Conservation (phyloP, 2,797 vertebrate species). For the Danio kyathit region DNA sequence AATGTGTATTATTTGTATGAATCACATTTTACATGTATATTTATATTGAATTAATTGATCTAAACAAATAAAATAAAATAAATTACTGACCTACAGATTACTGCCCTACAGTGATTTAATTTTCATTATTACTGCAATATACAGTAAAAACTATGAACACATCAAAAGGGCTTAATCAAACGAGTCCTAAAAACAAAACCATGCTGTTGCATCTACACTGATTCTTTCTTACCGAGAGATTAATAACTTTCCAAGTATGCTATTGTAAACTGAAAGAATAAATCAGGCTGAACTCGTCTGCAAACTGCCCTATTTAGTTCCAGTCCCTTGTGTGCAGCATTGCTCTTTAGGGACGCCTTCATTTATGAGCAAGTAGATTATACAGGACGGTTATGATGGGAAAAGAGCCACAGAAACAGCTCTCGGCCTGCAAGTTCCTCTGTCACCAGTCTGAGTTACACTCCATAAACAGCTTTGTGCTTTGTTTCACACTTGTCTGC, state of each 20-base stretch:
- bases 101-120: background rate
- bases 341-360: slow-evolving; percentile 20
- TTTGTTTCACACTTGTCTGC: slow-evolving; percentile 29
- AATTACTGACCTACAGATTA: background rate
- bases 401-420: slow-evolving; percentile 10
- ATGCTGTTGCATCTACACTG: slow-evolving; percentile 31
- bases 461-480: slow-evolving; percentile 37
- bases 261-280: slow-evolving; percentile 57
- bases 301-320: slow-evolving; percentile 61
- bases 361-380: slow-evolving; percentile 48
- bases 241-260: slow-evolving; percentile 50
- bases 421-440: slow-evolving; percentile 11
- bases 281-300: slow-evolving; percentile 57
- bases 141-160: background rate
- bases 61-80: background rate
- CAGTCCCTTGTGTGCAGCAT: slow-evolving; percentile 47
- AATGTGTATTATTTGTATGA: background rate
- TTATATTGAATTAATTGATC: background rate
- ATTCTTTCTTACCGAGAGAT: slow-evolving; percentile 47
- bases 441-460: slow-evolving; percentile 44
- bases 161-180: background rate
- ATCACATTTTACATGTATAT: background rate
- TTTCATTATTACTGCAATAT: background rate
- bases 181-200: slow-evolving; percentile 17
- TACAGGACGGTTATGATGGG: slow-evolving; percentile 1